These are phyloP conservation scores for Sminthopsis crassicaudata DNA, from an alignment of 2,113 vertebrate species.

Conservation along the genomic window DNA sequence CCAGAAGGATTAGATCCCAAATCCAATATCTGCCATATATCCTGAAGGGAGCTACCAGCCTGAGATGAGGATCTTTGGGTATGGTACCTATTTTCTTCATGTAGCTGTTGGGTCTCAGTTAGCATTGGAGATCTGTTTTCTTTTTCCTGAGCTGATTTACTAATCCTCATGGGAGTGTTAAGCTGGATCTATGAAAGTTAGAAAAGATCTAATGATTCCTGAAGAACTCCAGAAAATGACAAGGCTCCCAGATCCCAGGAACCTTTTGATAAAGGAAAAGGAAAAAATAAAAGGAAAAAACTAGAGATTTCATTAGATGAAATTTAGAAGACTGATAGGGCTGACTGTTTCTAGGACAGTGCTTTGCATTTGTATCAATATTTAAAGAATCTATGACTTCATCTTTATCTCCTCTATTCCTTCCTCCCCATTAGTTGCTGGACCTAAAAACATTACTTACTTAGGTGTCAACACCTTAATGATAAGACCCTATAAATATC, in stretches of 20 bases:
- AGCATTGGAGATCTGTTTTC: conserved; percentile 70
- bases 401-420: not conserved
- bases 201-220: not conserved
- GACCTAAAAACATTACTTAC: not conserved
- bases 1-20: conserved; percentile 82
- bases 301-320: not conserved
- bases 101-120: conserved; percentile 46
- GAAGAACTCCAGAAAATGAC: too few species aligned
- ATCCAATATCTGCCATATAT: conserved; percentile 87
- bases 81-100: conserved; percentile 33
- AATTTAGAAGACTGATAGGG: not conserved
- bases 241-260: not conserved
- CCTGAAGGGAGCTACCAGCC: conserved; percentile 82
- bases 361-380: not conserved
- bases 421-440: not conserved
- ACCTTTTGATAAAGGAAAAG: not conserved
- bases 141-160: conserved; percentile 61
- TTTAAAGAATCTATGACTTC: not conserved
- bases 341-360: not conserved
- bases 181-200: conserved; percentile 65
- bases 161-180: conserved; percentile 16
- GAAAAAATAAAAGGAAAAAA: not conserved
- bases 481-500: not conserved
- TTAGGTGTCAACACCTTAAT: not conserved
- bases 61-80: conserved; percentile 78